A percentile compares a stretch with the other conserved stretches of the same genome.
These are phyloP conservation scores for Geococcyx californianus DNA, from an alignment of 2,113 vertebrate genomes.

Conservation along the genomic window DNA sequence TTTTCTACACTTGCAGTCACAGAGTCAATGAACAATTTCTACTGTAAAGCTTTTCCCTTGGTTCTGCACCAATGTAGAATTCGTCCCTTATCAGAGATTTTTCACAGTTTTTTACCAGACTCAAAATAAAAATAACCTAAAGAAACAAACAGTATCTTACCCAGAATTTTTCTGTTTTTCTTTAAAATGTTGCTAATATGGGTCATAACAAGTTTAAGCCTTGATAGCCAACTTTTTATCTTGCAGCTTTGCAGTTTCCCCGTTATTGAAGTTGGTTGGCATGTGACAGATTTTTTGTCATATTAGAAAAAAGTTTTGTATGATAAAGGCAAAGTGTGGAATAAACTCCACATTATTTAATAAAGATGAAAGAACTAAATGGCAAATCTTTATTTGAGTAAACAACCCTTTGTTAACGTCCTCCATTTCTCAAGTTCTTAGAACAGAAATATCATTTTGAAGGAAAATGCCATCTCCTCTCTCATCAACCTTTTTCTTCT, in stretches of 20 bases:
- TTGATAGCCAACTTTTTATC: background rate
- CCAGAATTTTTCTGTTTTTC: background rate
- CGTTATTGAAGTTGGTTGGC: background rate
- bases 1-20: conserved; percentile 19
- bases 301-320: background rate
- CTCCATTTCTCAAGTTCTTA: background rate
- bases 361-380: background rate
- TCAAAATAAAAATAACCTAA: background rate
- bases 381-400: background rate
- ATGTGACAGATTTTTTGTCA: background rate
- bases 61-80: background rate
- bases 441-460: background rate
- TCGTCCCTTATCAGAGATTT: background rate
- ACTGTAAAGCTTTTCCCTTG: conserved; percentile 2
- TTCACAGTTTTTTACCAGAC: background rate
- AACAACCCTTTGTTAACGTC: background rate
- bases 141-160: background rate
- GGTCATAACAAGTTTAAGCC: background rate
- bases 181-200: background rate
- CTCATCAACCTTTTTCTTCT: background rate
- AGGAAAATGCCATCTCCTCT: background rate
- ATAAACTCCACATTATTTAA: background rate
- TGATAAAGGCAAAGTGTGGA: background rate
- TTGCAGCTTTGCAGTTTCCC: background rate
- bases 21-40: conserved; percentile 33